These are phyloP conservation scores for Sebastes aleutianus DNA, from an alignment of 2,797 vertebrate genomes.

Conservation along the genomic window DNA sequence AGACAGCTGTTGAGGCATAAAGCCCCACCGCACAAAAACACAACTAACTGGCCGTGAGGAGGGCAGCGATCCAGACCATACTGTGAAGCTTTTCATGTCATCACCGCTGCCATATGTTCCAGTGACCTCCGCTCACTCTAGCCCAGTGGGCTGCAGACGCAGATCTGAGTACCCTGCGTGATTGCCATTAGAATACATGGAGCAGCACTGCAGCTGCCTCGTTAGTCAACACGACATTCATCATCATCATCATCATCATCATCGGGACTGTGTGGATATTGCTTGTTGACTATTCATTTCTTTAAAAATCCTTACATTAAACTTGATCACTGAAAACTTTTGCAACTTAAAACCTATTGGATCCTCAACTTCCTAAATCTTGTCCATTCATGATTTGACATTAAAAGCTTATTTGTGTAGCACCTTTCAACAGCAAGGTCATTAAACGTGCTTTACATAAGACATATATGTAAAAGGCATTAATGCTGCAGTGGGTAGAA, in stretches of 20 bases:
- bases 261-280: background rate
- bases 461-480: background rate
- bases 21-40: background rate
- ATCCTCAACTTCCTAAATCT: background rate
- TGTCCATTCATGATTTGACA: background rate
- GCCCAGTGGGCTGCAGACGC: constrained; percentile 1
- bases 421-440: background rate
- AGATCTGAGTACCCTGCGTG: constrained; percentile 2
- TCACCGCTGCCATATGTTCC: constrained; percentile 18
- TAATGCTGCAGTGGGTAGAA: background rate
- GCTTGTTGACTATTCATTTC: background rate
- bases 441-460: background rate
- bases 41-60: background rate
- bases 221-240: background rate
- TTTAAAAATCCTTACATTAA: background rate
- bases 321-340: background rate
- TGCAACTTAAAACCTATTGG: background rate
- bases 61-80: constrained; percentile 20
- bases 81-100: constrained; percentile 28
- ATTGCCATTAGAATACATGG: constrained; percentile 1
- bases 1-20: constrained; percentile 8
- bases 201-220: background rate
- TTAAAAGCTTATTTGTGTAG: background rate
- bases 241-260: background rate
- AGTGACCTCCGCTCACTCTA: constrained; percentile 16